Evolutionary conservation across 2,888 invertebrate genomes (phyloP), one percentile per base, ranked within the genome.

Genomic region (Diaperis boleti): DNA sequence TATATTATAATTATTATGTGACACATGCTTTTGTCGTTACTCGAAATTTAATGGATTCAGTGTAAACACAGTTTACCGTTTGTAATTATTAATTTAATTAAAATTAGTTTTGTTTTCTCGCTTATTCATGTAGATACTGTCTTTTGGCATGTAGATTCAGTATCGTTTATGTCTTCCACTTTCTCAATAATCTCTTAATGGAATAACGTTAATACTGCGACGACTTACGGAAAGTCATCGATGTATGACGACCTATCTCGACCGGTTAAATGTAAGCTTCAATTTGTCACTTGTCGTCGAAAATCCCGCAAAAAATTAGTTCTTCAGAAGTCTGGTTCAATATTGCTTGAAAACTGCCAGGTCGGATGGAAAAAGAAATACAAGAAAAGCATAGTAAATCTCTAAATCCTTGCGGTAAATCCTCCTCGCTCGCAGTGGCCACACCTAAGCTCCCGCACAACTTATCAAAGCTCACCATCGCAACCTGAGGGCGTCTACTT

Each of bases 391-490:
- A 70, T 69, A 68, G 70, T 69, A 75, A 75, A 74, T 72, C 74
- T 72, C 68, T 59, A 77, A 77, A 76, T 74, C 75, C 74, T 70
- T 47, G 64, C 64, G 62, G 72, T 72, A 74, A 75, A 75, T 75
- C 76, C 75, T 66, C 64, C 69, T 67, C 71, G 66, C 69, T 63
- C 67, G 66, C 70, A 71, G 65, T 72, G 72, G 72, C 75, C 75
- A 70, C 76, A 73, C 69, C 69, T 74, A 75, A 76, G 72, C 73
- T 69, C 68, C 66, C 57, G 64, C 72, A 69, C 72, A 74, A 76
- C 74, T 75, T 77, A 74, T 74, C 75, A 74, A 74, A 74, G 70
- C 73, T 71, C 67, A 67, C 56, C 68, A 55, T 26, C 26, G 55
- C 10, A 49, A 60, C 59, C 54, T 31, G 45, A 59, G 49, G 39